Conservation (phyloP, 2,797 vertebrate species). For the Crocidura indochinensis region DNA sequence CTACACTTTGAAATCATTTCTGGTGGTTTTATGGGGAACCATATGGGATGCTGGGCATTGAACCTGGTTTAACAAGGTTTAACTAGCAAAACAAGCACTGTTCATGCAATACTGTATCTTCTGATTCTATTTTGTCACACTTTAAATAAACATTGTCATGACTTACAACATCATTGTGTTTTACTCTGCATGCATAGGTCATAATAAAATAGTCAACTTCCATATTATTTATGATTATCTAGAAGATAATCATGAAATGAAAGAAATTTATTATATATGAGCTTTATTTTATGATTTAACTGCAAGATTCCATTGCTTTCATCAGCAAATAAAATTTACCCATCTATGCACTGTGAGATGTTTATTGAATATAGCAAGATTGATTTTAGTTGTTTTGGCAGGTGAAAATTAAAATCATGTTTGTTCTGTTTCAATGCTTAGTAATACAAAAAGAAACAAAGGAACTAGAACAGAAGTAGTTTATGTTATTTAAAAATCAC, state of each 20-base stretch:
- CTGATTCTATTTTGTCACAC: constrained; percentile 5
- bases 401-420: constrained; percentile 78
- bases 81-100: too few species aligned
- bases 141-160: constrained; percentile 51
- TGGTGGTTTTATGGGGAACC: too few species aligned
- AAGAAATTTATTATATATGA: constrained; percentile 65
- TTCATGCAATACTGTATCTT: too few species aligned
- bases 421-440: constrained; percentile 58
- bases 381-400: constrained; percentile 77
- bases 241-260: constrained; percentile 69
- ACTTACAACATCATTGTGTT: constrained; percentile 17
- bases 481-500: constrained; percentile 32
- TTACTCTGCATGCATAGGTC: neutral
- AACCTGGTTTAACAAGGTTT: too few species aligned
- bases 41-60: too few species aligned
- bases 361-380: constrained; percentile 71
- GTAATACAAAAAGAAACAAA: constrained; percentile 52
- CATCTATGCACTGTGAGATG: constrained; percentile 69
- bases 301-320: constrained; percentile 64
- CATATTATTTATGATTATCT: constrained; percentile 43
- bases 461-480: neutral
- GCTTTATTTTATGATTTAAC: constrained; percentile 77
- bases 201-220: constrained; percentile 65
- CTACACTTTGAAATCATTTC: too few species aligned
- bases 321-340: constrained; percentile 77